Percentiles rank a stretch among this genome's conserved stretches.
phyloP scores from a whole-genome alignment of 2,797 vertebrate genomes.

The Coranthus polyacanthus region DNA sequence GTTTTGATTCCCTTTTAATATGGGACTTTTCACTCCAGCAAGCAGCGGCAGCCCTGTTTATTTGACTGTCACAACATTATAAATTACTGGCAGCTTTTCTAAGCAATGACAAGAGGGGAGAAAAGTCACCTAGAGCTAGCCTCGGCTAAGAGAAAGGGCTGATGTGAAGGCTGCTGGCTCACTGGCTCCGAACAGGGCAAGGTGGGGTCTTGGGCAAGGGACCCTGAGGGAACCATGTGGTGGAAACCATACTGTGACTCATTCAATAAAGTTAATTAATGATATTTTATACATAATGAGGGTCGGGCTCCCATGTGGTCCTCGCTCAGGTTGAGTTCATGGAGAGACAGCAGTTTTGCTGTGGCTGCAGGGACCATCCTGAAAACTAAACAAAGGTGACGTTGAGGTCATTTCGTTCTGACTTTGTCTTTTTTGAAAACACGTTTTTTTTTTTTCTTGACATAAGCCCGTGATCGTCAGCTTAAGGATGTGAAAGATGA shows the following conservation, averaged over 20 bases:
- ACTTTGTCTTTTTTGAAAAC: constrained; percentile 37
- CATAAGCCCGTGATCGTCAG: no score
- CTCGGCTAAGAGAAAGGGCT: constrained; percentile 40
- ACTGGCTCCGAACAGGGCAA: constrained; percentile 68
- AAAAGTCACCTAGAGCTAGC: constrained; percentile 71
- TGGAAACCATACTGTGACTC: constrained; percentile 70
- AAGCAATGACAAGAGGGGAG: constrained; percentile 68
- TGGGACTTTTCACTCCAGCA: constrained; percentile 76
- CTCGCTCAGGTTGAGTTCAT: constrained; percentile 59
- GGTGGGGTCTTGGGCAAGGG: constrained; percentile 76
- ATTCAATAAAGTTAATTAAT: constrained; percentile 82
- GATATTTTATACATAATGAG: constrained; percentile 79
- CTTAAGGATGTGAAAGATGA: no score
- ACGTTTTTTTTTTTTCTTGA: no score
- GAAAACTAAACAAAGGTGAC: constrained; percentile 52
- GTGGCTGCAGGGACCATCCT: constrained; percentile 59
- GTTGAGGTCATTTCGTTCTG: constrained; percentile 60
- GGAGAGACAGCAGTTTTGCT: constrained; percentile 59
- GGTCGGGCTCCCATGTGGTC: constrained; percentile 64
- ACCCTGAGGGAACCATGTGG: constrained; percentile 67
- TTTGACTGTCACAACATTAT: constrained; percentile 82
- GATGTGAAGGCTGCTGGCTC: constrained; percentile 69
- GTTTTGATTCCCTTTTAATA: constrained; percentile 80
- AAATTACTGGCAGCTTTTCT: constrained; percentile 74
- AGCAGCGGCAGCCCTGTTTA: constrained; percentile 75